phyloP scores from a whole-genome alignment of 2,113 vertebrate species.

The Carassius carassius region DNA sequence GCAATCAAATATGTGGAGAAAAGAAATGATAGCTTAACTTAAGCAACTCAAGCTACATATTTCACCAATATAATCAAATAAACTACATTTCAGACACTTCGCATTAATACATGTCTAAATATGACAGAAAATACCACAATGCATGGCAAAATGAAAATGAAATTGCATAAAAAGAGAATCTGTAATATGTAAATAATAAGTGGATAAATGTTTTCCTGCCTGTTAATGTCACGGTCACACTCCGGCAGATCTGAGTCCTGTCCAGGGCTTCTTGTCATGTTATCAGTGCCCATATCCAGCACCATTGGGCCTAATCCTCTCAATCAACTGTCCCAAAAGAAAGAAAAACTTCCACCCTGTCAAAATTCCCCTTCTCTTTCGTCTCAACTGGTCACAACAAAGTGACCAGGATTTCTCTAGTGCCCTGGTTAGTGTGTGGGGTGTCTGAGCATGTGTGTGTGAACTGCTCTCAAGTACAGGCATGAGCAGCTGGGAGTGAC shows the following conservation, averaged over 20 bases:
- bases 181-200: background rate
- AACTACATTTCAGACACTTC: background rate
- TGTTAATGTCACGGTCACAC: constrained; percentile 94
- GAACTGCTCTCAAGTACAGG: constrained; percentile 43
- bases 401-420: constrained; percentile 60
- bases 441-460: constrained; percentile 57
- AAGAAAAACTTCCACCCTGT: constrained; percentile 30
- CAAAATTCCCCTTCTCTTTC: constrained; percentile 54
- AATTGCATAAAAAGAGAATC: background rate
- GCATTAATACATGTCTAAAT: background rate
- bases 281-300: constrained; percentile 77
- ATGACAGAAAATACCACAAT: background rate
- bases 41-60: background rate
- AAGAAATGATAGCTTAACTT: background rate
- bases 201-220: constrained; percentile 80
- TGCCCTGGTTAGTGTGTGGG: constrained; percentile 39
- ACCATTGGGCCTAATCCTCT: constrained; percentile 81
- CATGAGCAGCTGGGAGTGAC: constrained; percentile 81
- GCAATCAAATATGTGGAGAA: background rate
- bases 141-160: background rate
- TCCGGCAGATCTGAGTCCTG: constrained; percentile 88
- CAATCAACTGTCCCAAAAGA: constrained; percentile 46
- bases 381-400: constrained; percentile 37
- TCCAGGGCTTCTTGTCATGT: constrained; percentile 82
- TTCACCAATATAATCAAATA: background rate